Evolutionary conservation across 2,888 invertebrate species (phyloP).

Genomic region (Linnaemya tessellans): DNA sequence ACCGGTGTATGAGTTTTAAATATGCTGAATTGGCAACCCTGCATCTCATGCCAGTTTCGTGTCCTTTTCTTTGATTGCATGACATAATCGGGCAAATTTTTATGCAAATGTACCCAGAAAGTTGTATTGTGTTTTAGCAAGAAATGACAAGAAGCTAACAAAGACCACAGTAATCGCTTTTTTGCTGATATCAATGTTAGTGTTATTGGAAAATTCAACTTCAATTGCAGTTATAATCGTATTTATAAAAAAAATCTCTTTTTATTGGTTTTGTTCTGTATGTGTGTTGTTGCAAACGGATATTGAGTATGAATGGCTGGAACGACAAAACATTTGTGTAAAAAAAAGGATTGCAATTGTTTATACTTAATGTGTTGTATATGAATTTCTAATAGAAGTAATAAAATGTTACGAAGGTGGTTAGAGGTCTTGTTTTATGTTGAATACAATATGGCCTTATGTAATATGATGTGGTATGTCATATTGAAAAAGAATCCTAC

Average conservation of each 20-base stretch:
- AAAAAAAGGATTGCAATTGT: not conserved
- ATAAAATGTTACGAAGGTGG: not conserved
- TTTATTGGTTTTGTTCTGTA: slow-evolving; percentile 15
- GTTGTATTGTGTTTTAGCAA: not conserved
- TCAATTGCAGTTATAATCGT: slow-evolving; percentile 10
- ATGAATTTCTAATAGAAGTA: not conserved
- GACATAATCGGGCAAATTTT: not conserved
- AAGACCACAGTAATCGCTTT: not conserved
- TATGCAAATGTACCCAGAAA: not conserved
- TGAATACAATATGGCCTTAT: too few species aligned
- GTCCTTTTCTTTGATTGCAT: not conserved
- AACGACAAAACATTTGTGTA: not conserved
- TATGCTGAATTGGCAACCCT: too few species aligned
- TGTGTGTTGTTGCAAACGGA: slow-evolving; percentile 16
- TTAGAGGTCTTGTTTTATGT: not conserved
- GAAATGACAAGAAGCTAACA: not conserved
- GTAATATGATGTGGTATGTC: too few species aligned
- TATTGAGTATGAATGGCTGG: not conserved
- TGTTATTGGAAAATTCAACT: not conserved
- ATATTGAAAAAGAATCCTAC: too few species aligned
- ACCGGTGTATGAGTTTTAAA: too few species aligned
- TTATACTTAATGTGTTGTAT: not conserved
- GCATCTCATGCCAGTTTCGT: too few species aligned
- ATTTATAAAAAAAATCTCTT: not conserved
- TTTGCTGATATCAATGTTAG: not conserved